Conservation (phyloP, 1,140 invertebrate species). For the Pseudomyrmex gracilis region DNA sequence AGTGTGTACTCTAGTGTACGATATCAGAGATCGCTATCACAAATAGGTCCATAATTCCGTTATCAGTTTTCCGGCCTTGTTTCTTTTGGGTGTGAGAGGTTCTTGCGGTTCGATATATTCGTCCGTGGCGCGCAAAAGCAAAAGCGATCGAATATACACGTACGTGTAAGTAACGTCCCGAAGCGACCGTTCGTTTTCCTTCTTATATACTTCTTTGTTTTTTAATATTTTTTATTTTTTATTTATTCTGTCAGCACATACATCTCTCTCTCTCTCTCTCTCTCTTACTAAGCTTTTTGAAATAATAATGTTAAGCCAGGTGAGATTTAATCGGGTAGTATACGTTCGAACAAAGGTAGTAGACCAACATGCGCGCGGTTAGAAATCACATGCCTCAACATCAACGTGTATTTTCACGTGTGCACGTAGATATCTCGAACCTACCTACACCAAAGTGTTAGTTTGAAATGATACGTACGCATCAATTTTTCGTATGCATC, state of each 20-base stretch:
- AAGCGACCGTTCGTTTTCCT: neutral
- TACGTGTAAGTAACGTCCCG: neutral
- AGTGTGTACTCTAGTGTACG: no score
- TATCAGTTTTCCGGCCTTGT: no score
- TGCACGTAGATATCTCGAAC: neutral
- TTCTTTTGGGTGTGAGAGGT: neutral
- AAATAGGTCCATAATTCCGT: neutral
- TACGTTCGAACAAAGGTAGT: slow-evolving; percentile 71
- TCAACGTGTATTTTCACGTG: neutral
- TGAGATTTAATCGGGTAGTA: slow-evolving; percentile 74
- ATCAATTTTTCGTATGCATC: neutral
- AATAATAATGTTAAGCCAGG: slow-evolving; percentile 78
- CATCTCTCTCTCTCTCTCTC: neutral
- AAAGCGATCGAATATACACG: slow-evolving; percentile 9
- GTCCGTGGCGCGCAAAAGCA: neutral
- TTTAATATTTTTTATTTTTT: neutral
- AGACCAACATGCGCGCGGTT: slow-evolving; percentile 68
- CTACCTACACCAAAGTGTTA: neutral
- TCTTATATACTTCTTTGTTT: neutral
- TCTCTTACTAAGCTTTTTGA: slow-evolving; percentile 64
- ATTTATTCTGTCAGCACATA: slow-evolving; percentile 7
- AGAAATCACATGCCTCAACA: slow-evolving; percentile 14
- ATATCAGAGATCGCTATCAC: no score
- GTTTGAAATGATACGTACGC: neutral
- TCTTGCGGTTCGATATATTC: neutral